These are phyloP conservation scores for Cygnus olor DNA, from an alignment of 2,797 vertebrate genomes.

Conservation along the genomic window DNA sequence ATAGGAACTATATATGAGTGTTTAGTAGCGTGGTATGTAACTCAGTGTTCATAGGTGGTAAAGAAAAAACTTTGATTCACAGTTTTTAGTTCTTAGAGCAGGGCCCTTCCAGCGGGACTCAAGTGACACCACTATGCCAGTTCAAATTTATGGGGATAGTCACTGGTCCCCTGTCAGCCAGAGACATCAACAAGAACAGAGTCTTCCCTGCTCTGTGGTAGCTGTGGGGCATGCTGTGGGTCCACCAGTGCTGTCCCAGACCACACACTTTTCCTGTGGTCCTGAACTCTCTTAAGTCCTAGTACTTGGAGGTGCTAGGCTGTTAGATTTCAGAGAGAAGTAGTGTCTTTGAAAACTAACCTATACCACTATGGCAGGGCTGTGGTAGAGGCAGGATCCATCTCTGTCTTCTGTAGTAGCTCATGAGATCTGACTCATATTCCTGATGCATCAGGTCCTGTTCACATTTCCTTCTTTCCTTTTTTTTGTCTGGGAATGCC, in stretches of 20 bases:
- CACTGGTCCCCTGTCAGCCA: background rate
- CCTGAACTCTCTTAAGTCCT: background rate
- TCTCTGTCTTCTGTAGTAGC: background rate
- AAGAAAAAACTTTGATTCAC: background rate
- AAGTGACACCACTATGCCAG: background rate
- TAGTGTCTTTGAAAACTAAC: background rate
- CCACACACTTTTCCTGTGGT: background rate
- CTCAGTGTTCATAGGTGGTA: background rate
- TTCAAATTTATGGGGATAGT: background rate
- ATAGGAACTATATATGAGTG: background rate
- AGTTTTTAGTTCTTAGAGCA: background rate
- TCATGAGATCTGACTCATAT: no score
- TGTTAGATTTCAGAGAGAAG: background rate
- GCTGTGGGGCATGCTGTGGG: background rate
- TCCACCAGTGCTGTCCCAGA: background rate
- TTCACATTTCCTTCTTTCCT: background rate
- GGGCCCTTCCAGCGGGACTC: background rate
- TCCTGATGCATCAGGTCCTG: background rate
- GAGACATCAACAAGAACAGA: background rate
- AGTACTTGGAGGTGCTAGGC: background rate
- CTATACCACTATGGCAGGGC: background rate
- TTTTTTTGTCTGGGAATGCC: no score
- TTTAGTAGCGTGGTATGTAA: background rate
- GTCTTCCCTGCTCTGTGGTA: background rate
- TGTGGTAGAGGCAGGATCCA: background rate